These are phyloP conservation scores for Macrotis lagotis DNA, from an alignment of 2,113 vertebrate genomes.

Conservation along the genomic window DNA sequence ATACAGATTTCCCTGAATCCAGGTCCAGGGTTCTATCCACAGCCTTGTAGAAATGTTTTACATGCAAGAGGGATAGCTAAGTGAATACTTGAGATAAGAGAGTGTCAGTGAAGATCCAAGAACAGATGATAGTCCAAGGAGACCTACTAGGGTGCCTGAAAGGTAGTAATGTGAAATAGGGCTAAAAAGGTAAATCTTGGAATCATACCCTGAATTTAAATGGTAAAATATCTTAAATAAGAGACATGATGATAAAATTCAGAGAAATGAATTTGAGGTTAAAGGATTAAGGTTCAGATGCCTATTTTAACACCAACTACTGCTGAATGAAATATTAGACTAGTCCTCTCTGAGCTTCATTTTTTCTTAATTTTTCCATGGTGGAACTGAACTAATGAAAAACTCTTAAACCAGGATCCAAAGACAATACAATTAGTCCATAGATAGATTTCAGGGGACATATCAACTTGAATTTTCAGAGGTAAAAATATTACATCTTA, in stretches of 20 bases:
- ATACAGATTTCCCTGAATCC: too few relatives aligned
- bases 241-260: neutral
- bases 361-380: neutral
- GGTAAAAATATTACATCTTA: neutral
- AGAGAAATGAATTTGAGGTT: neutral
- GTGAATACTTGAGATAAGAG: neutral
- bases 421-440: neutral
- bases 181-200: neutral
- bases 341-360: neutral
- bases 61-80: neutral
- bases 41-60: conserved; percentile 1
- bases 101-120: neutral
- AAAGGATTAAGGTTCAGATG: neutral
- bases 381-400: neutral
- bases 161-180: neutral
- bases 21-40: too few relatives aligned
- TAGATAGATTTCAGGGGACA: neutral
- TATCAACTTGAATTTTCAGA: neutral
- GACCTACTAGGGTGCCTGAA: neutral
- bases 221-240: neutral
- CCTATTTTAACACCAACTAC: neutral
- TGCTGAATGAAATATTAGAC: neutral
- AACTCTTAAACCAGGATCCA: neutral
- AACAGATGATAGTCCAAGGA: conserved; percentile 12
- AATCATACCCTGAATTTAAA: neutral